phyloP scores from a whole-genome alignment of 2,797 vertebrate species.

The Tympanoctomys barrerae region DNA sequence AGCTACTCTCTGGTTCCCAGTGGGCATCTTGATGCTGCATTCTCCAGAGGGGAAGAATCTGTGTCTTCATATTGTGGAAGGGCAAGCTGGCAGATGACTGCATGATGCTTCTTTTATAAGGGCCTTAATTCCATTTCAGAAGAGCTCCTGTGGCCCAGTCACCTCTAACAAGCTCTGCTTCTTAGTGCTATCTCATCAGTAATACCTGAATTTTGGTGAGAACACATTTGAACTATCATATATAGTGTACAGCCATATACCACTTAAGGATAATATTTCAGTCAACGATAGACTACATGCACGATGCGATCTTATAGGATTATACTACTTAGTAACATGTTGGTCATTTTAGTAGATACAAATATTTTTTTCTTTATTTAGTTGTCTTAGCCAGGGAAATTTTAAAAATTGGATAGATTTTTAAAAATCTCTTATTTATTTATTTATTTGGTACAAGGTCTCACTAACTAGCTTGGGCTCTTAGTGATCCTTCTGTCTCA shows the following conservation, averaged over 20 bases:
- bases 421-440: too few relatives aligned
- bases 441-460: too few relatives aligned
- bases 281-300: neutral
- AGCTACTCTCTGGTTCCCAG: neutral
- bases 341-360: neutral
- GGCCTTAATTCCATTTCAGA: neutral
- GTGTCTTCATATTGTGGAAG: neutral
- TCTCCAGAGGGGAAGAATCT: neutral
- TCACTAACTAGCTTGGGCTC: too few relatives aligned
- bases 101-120: neutral
- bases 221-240: neutral
- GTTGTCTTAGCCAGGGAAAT: neutral
- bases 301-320: neutral
- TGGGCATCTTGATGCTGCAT: neutral
- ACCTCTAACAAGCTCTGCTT: neutral
- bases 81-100: neutral
- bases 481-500: neutral
- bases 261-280: neutral
- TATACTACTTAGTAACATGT: neutral
- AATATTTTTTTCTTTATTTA: neutral
- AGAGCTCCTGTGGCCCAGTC: neutral
- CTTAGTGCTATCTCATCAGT: neutral
- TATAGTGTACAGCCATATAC: neutral
- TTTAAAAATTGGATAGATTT: too few relatives aligned
- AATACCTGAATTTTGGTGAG: neutral